Evolutionary conservation across 1,140 invertebrate species (phyloP).

Genomic region (Drosophila lowei): DNA sequence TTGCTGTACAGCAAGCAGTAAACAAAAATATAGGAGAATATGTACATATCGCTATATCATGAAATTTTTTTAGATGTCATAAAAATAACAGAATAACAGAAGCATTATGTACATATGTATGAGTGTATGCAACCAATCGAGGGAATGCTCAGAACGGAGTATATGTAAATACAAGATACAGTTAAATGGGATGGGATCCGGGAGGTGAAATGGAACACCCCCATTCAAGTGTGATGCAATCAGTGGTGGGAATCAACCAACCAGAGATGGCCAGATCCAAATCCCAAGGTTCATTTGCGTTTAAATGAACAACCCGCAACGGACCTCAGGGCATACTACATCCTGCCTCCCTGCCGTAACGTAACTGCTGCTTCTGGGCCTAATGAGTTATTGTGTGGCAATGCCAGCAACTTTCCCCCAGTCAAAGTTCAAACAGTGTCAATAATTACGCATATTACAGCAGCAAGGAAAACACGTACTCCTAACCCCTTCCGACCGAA

Average conservation of each 20-base stretch:
- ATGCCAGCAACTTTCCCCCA: constrained; percentile 12
- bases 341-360: constrained; percentile 4
- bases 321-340: constrained; percentile 4
- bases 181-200: too few species aligned
- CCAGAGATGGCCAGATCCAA: constrained; percentile 22
- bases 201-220: neutral
- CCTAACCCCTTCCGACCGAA: constrained; percentile 40
- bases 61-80: too few species aligned
- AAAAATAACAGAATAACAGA: too few species aligned
- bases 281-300: constrained; percentile 72
- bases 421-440: constrained; percentile 60
- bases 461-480: constrained; percentile 10
- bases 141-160: too few species aligned
- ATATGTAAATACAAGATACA: too few species aligned
- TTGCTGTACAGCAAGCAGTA: too few species aligned
- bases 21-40: too few species aligned
- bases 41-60: too few species aligned
- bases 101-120: too few species aligned
- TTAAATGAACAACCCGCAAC: constrained; percentile 55
- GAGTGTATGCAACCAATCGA: too few species aligned
- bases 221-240: constrained; percentile 33
- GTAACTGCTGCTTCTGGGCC: constrained; percentile 28
- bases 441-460: constrained; percentile 71
- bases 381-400: constrained; percentile 73
- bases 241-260: constrained; percentile 31